A percentile compares a stretch with the other conserved stretches of the same genome.
Conservation (phyloP, 2,888 invertebrate species). For the Thecophora atra region DNA sequence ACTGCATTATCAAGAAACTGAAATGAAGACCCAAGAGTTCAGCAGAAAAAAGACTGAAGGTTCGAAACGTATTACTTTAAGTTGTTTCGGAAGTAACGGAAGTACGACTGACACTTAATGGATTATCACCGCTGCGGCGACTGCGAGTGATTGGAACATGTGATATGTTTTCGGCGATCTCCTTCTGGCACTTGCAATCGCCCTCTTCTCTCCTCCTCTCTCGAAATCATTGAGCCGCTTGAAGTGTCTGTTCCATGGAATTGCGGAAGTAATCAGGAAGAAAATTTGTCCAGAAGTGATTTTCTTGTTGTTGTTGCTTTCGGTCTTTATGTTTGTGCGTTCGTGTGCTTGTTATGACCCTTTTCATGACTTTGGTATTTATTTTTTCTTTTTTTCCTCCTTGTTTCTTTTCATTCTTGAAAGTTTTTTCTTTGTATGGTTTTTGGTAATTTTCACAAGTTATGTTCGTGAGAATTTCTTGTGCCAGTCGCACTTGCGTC, state of each 20-base stretch:
- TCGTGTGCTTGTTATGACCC: constrained; percentile 21
- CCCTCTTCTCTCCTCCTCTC: constrained; percentile 7
- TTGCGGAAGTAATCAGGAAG: constrained; percentile 32
- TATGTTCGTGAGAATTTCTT: constrained; percentile 36
- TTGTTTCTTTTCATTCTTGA: constrained; percentile 3
- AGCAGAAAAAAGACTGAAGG: not conserved
- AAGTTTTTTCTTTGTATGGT: not conserved
- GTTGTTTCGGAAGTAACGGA: constrained; percentile 47
- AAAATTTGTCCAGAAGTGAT: constrained; percentile 24
- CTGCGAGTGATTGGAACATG: constrained; percentile 3
- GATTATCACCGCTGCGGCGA: constrained; percentile 10
- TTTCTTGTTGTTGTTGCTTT: constrained; percentile 8
- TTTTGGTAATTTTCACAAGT: constrained; percentile 15
- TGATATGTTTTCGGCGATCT: not conserved
- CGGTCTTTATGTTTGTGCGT: not conserved
- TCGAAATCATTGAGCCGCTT: not conserved
- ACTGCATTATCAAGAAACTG: not conserved
- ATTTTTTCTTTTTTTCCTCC: not conserved
- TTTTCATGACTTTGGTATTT: constrained; percentile 10
- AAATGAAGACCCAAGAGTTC: not conserved
- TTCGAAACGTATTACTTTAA: constrained; percentile 40
- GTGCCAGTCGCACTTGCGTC: constrained; percentile 31
- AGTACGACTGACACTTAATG: constrained; percentile 35
- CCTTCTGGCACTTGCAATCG: not conserved
- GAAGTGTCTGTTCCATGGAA: constrained; percentile 7